A percentile compares a stretch with the other conserved stretches of the same genome.
These are phyloP conservation scores for Antennarius striatus DNA, from an alignment of 2,113 vertebrate species.

Conservation along the genomic window DNA sequence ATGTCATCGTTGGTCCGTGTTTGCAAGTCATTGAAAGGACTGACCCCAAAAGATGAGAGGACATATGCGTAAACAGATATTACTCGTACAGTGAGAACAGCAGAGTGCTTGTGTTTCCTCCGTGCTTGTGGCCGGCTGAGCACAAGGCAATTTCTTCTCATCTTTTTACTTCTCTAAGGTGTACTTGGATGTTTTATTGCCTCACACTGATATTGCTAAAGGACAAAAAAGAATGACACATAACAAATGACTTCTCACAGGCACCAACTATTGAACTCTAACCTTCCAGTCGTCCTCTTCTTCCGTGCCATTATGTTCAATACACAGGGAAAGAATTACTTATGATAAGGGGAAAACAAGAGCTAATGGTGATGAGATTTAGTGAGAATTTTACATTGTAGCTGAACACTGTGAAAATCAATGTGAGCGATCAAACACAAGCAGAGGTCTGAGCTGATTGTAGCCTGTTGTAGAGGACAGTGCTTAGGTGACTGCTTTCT, in stretches of 20 bases:
- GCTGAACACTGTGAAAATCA: conserved; percentile 5
- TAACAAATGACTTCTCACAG: conserved; percentile 27
- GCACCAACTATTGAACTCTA: conserved; percentile 12
- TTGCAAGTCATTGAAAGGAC: conserved; percentile 9
- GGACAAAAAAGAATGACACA: conserved; percentile 15
- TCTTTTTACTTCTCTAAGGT: conserved; percentile 32
- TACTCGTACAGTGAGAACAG: conserved; percentile 8
- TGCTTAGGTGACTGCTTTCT: conserved; percentile 24
- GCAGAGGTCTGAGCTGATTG: conserved; percentile 10
- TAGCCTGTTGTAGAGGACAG: conserved; percentile 15
- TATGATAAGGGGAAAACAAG: not conserved
- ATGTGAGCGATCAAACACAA: conserved; percentile 18
- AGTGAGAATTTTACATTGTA: not conserved
- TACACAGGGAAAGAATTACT: conserved; percentile 6
- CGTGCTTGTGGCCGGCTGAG: conserved; percentile 22
- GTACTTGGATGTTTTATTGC: conserved; percentile 46
- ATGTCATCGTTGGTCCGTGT: not conserved
- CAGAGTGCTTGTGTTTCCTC: conserved; percentile 6
- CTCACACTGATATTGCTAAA: conserved; percentile 40
- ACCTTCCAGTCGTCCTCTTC: conserved; percentile 15
- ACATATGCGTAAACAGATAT: conserved; percentile 20
- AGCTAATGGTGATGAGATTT: not conserved
- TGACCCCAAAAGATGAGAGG: conserved; percentile 26
- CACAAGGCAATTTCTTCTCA: conserved; percentile 42
- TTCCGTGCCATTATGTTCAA: conserved; percentile 26